Evolutionary conservation across 2,888 invertebrate species (phyloP), one percentile per base, ranked within the genome.

Genomic region (Helobdella robusta): DNA sequence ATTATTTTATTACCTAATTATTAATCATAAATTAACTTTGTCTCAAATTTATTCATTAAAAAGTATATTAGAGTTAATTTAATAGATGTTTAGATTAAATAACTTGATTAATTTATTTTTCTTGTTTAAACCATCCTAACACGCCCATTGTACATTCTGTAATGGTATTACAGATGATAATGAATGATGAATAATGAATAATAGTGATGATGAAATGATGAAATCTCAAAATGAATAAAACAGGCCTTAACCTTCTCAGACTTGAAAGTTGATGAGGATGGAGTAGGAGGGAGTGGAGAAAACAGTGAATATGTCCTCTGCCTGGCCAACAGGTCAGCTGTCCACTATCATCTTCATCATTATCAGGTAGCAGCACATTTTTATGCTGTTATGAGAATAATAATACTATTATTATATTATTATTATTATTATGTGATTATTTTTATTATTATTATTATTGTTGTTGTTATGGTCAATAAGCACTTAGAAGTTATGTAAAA

Each of bases 251-350:
- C 5, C 48, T 23, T 48, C n/a, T n/a, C n/a, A n/a, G n/a, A n/a
- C n/a, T n/a, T n/a, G n/a, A n/a, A n/a, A n/a, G n/a, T n/a, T n/a
- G 15, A 40, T 0, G 35, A n/a, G 32, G 11, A 35, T 23, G 40
- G 28, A 40, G 34, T 36, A 8, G 1, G 20, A 34, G 30, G 28
- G 20, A 23, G 28, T 23, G 35, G 32, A 18, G 20, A 60, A 56
- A 30, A 35, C 23, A 32, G 35, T 4, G 56, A 63, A 18, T 48
- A 65, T 56, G 56, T 66, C 2, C 30, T 68, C 28, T 65, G 66
- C 25, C 32, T 63, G 32, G 68, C 68, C 3, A 68, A 68, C 48
- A 23, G 68, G 32, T 68, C 68, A 3, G 68, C 68, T 23, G 62
- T 36, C 18, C 52, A 66, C 25, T 68, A 58, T 50, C 66, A 64